Conservation (phyloP, 2,113 vertebrate genomes). For the Chaetodon trifascialis region DNA sequence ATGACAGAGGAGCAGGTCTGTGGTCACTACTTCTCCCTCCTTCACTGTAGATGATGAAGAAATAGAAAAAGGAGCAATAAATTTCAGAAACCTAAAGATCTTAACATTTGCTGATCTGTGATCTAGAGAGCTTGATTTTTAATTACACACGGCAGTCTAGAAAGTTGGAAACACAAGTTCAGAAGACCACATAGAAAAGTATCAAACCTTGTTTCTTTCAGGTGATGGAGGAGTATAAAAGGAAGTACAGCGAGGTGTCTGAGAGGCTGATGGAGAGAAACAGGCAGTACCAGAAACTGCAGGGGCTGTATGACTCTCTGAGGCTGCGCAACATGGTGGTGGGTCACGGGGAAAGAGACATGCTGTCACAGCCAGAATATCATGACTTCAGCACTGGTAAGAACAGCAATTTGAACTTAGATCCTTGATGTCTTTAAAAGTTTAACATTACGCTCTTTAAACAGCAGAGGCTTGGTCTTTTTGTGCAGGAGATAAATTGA, state of each 20-base stretch:
- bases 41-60: not conserved
- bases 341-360: slow-evolving; percentile 67
- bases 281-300: slow-evolving; percentile 91
- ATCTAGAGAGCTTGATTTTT: not conserved
- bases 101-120: not conserved
- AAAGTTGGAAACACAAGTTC: not conserved
- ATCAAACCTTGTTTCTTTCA: slow-evolving; percentile 18
- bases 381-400: slow-evolving; percentile 66
- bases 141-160: too few relatives aligned
- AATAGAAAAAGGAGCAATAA: not conserved
- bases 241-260: slow-evolving; percentile 91
- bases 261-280: slow-evolving; percentile 92
- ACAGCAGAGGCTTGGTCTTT: not conserved
- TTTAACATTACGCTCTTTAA: not conserved
- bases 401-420: not conserved
- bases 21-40: not conserved
- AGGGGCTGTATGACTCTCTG: slow-evolving; percentile 90
- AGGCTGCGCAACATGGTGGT: slow-evolving; percentile 88
- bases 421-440: not conserved
- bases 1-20: not conserved
- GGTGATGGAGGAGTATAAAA: slow-evolving; percentile 92
- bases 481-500: not conserved
- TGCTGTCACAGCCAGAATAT: slow-evolving; percentile 21
- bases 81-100: not conserved
- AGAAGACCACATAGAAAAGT: not conserved